Percentiles rank a stretch among this genome's conserved stretches.
phyloP scores from a whole-genome alignment of 2,888 invertebrate genomes.

The Lycia hirtaria region DNA sequence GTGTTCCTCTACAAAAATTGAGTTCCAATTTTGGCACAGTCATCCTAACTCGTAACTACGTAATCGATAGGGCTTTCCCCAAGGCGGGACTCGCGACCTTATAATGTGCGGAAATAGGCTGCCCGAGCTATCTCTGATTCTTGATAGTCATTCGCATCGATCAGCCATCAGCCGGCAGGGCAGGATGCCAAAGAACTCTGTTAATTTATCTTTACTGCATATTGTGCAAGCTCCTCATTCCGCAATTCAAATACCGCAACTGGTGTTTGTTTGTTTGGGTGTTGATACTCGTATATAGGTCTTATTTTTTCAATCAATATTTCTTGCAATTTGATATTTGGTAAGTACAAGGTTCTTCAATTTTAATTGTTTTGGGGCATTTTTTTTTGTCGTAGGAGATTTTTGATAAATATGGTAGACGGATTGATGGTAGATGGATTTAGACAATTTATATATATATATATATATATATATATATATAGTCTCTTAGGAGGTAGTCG shows the following conservation, averaged over 20 bases:
- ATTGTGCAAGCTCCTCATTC: slow-evolving; percentile 29
- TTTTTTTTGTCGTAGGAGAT: no score
- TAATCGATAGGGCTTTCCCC: not conserved
- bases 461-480: no score
- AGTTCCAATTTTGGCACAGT: not conserved
- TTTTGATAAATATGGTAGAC: no score
- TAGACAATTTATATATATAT: no score
- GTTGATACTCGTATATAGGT: not conserved
- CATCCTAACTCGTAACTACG: not conserved
- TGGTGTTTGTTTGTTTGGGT: no score
- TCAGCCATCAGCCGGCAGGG: slow-evolving; percentile 29
- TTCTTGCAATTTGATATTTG: no score
- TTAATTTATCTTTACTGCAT: slow-evolving; percentile 36
- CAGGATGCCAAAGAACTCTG: slow-evolving; percentile 35
- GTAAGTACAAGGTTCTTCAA: no score
- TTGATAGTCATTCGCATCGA: slow-evolving; percentile 32
- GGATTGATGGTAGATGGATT: no score
- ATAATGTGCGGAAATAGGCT: slow-evolving; percentile 19
- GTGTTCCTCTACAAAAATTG: not conserved
- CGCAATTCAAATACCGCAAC: no score
- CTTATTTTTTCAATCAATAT: no score
- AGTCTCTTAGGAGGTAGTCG: no score
- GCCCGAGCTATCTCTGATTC: slow-evolving; percentile 16
- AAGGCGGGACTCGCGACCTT: slow-evolving; percentile 3
- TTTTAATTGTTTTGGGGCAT: no score